Conservation (phyloP, 2,113 vertebrate species). For the Stigmatopora argus region DNA sequence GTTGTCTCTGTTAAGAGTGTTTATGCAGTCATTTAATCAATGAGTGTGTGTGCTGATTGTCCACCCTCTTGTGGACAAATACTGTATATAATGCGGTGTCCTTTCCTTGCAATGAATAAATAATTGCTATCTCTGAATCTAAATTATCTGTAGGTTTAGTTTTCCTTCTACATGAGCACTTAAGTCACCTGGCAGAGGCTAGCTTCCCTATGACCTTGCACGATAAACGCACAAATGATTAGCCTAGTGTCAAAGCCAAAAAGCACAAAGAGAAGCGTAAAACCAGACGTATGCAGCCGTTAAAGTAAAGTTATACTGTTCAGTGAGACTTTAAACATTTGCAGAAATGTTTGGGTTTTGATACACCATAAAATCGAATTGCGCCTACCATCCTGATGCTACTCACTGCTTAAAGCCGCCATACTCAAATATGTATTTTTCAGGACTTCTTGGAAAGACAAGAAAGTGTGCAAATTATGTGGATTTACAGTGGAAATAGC, state of each 20-base stretch:
- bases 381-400: neutral
- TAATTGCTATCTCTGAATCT: neutral
- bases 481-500: neutral
- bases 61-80: neutral
- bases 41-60: neutral
- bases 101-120: neutral
- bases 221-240: neutral
- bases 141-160: neutral
- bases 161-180: neutral
- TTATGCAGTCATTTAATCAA: neutral
- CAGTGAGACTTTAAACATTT: neutral
- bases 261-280: neutral
- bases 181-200: neutral
- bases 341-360: neutral
- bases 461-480: neutral
- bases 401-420: neutral
- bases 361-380: neutral
- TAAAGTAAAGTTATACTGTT: neutral
- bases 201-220: neutral
- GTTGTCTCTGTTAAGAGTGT: neutral
- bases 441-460: neutral
- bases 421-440: neutral
- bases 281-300: neutral
- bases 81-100: neutral
- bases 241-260: neutral